Conservation (phyloP, 2,888 invertebrate genomes). For the Bimastos eiseni region DNA sequence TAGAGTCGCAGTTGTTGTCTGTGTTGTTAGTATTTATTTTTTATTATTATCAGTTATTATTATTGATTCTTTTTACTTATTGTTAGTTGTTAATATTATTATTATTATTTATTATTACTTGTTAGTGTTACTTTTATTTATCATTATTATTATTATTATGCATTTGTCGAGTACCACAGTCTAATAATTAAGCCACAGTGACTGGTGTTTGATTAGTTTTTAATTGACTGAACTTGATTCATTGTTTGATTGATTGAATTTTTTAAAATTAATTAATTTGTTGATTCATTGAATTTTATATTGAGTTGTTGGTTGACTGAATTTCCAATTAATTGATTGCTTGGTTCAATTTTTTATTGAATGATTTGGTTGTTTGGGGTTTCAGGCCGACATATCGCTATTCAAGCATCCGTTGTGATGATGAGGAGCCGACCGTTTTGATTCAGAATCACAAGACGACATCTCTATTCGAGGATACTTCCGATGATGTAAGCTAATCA, state of each 20-base stretch:
- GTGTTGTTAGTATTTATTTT: no score
- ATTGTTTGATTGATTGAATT: no score
- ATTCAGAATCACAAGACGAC: not conserved
- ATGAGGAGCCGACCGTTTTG: constrained; percentile 22
- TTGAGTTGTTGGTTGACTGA: not conserved
- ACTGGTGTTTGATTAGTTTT: not conserved
- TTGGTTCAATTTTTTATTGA: not conserved
- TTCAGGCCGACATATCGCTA: constrained; percentile 24
- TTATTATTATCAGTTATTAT: no score
- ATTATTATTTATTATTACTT: no score
- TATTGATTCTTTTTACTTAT: no score
- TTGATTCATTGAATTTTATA: not conserved
- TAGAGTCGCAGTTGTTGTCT: no score
- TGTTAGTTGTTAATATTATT: no score
- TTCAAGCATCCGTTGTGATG: constrained; percentile 34
- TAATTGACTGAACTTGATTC: not conserved
- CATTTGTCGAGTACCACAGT: not conserved
- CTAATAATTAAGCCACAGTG: no score
- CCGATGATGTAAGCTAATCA: constrained; percentile 33
- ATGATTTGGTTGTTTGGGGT: not conserved
- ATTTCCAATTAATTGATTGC: no score
- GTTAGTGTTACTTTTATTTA: no score
- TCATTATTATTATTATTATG: not conserved
- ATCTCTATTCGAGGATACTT: constrained; percentile 40
- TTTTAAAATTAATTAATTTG: not conserved